Base-by-base conservation (phyloP, 2,888 invertebrate genomes). In the Amiota minor region DNA sequence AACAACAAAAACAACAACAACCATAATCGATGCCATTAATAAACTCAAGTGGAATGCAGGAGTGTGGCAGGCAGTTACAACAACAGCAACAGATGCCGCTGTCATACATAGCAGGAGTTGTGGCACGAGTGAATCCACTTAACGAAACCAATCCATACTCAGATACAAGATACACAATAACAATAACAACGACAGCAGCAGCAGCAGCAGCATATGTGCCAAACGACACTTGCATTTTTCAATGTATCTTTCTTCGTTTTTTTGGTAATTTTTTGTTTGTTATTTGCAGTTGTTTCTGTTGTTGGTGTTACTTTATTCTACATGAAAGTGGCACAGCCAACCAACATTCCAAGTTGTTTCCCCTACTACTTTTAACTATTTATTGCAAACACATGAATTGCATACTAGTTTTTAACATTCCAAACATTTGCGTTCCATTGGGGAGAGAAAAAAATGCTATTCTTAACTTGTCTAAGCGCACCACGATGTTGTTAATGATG, bases 11-110 rank as follows among this genome's bases (percentile, higher is more conserved):
- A n/a, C n/a, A n/a, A 16, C 16, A 59, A n/a, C 65, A 47, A 47
- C 47, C 50, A 50, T 76, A 77, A 76, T 80, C 78, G 78, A 61
- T 69, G 76, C 82, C 84, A 84, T 81, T 81, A 84, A 82, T 77
- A 78, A 73, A 78, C 75, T 74, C 72, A 73, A 59, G 74, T 74
- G 79, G 75, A 73, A 81, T 81, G 53, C 67, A 68, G 53, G 35
- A 35, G 50, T 62, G 62, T 45, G 23, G 68, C 68, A 23, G 53
- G 14, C 53, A 23, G 10, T 12, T 61, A 61, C 47, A 18, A 61
- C 16, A 11, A 9, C 59, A 49, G 61, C 49, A 53, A 14, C 68
- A 70, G 9, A 3, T 46, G 16, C 8, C n/a, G n/a, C 45, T 12
- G 23, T 46, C n/a, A 10, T 53, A 69, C 35, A 46, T 46, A 53